Conservation (phyloP, 2,888 invertebrate species). For the Pocota personata region DNA sequence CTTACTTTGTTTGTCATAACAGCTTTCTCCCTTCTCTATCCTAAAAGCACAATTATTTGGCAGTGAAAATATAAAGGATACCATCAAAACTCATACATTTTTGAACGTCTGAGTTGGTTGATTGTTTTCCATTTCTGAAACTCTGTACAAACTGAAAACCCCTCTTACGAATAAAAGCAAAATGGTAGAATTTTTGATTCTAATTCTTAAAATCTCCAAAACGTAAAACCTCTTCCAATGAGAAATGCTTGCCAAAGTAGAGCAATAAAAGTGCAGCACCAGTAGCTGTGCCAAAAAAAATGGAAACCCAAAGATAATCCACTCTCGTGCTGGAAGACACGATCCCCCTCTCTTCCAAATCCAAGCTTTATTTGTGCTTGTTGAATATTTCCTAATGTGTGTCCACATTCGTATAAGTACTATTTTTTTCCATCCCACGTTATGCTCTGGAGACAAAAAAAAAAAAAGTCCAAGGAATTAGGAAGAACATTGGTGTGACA, state of each 20-base stretch:
- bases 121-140: background rate
- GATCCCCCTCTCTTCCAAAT: background rate
- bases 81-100: background rate
- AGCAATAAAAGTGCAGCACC: conserved; percentile 55
- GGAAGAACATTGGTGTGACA: conserved; percentile 48
- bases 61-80: background rate
- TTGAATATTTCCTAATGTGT: conserved; percentile 57
- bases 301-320: conserved; percentile 18
- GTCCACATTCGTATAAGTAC: conserved; percentile 30
- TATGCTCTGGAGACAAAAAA: conserved; percentile 17
- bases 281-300: conserved; percentile 39
- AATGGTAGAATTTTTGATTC: conserved; percentile 1
- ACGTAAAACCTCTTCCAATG: conserved; percentile 14
- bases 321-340: conserved; percentile 12
- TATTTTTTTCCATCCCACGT: background rate
- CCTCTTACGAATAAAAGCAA: too few relatives aligned
- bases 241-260: conserved; percentile 49
- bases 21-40: background rate
- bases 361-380: conserved; percentile 38
- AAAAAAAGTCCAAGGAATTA: conserved; percentile 18
- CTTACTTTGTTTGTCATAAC: too few relatives aligned
- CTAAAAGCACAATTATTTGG: background rate
- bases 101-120: background rate
- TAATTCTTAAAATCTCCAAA: conserved; percentile 2
- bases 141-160: background rate